Conservation (phyloP, 2,797 vertebrate genomes). For the Mormyrops attenuatus region DNA sequence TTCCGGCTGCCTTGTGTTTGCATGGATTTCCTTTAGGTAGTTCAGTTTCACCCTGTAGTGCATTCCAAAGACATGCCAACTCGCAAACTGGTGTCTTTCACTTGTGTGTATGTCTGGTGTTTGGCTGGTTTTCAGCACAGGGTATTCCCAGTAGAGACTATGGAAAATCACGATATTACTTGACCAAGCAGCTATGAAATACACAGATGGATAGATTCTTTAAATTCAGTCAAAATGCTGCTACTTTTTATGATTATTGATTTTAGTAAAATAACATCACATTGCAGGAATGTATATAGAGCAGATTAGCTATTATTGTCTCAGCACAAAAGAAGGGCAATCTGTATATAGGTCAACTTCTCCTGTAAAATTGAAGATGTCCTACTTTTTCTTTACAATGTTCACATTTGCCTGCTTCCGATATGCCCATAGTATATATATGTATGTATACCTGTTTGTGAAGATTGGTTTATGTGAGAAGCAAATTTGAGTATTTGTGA, state of each 20-base stretch:
- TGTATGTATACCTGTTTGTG: background rate
- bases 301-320: background rate
- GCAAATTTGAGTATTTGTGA: background rate
- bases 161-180: background rate
- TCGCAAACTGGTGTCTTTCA: background rate
- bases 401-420: background rate
- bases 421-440: background rate
- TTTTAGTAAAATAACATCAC: background rate
- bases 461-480: background rate
- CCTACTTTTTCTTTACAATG: background rate
- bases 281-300: background rate
- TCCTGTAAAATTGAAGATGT: background rate
- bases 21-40: background rate
- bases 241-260: background rate
- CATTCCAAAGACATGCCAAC: background rate
- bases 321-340: background rate
- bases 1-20: background rate
- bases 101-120: background rate
- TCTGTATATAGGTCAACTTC: background rate
- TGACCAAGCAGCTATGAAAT: background rate
- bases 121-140: background rate
- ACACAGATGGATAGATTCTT: background rate
- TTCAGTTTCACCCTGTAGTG: background rate
- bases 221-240: background rate
- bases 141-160: background rate